Base-by-base conservation (phyloP, 2,888 invertebrate species). In the Nymphalis urticae region DNA sequence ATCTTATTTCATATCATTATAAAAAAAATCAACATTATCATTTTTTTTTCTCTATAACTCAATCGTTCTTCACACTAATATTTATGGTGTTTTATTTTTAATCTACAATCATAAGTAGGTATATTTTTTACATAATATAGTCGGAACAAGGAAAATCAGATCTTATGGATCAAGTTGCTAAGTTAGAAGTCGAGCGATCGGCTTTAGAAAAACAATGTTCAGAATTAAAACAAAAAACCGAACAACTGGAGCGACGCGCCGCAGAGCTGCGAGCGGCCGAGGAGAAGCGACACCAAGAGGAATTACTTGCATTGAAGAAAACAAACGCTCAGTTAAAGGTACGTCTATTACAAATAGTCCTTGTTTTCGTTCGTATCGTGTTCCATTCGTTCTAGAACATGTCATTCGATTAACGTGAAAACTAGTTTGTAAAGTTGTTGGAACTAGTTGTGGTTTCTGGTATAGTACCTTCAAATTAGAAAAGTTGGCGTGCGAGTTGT, bases 271-370 rank as follows among this genome's bases (percentile, higher is more conserved):
- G 97, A 19, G 95, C 96, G 62, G 97, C 98, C 0, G 98, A 98
- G 81, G 97, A 98, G 84, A 97, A 97, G 85, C 97, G 98, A 79
- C 97, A 98, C 81, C 95, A 95, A 51, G 98, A 99, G 84, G 98
- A 98, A 87, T 95, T 98, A 64, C 94, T 97, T 62, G 98, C 98
- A 82, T 93, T 98, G 70, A 98, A 98, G 92, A 97, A 98, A 87
- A 98, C 98, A 1, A 98, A 98, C 84, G 96, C 97, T 75, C 98
- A 98, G 83, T 93, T 98, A 13, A 98, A 98, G 95, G 97, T 96
- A 82, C 72, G 32, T 48, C n/a, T 48, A 47, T 17, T n/a, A 50
- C 10, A 8, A 19, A 19, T 51, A 10, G 0, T 3, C 8, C 1
- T 2, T 19, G 9, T 21, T 4, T 10, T 19, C 8, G 3, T 21